These are phyloP conservation scores for Hippocampus barbouri DNA, from an alignment of 2,113 vertebrate species.

Conservation along the genomic window DNA sequence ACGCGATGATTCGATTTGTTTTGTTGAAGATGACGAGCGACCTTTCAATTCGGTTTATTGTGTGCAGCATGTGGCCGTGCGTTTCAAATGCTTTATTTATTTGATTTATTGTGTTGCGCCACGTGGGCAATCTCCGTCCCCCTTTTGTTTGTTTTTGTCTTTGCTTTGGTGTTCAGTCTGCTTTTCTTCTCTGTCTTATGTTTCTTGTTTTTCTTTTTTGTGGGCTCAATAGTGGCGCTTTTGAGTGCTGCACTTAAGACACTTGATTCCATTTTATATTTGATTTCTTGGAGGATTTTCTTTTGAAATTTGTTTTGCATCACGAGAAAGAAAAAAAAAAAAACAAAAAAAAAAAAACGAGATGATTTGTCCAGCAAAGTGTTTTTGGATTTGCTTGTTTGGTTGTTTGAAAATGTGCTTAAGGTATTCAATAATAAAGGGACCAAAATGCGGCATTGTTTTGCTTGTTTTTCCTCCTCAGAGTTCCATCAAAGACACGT, in stretches of 20 bases:
- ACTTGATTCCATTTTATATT: conserved; percentile 11
- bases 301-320: conserved; percentile 57
- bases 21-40: neutral
- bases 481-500: too few relatives aligned
- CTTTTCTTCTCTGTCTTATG: conserved; percentile 7
- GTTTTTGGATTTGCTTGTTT: conserved; percentile 73
- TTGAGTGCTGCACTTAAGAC: neutral
- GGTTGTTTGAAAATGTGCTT: conserved; percentile 77
- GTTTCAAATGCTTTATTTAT: neutral
- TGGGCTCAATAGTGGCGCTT: neutral
- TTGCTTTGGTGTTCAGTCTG: conserved; percentile 16
- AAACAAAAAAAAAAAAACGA: conserved; percentile 18
- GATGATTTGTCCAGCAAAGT: conserved; percentile 70
- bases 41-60: neutral
- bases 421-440: conserved; percentile 67
- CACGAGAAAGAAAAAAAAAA: conserved; percentile 37
- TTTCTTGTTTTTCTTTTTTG: neutral
- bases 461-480: neutral
- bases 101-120: neutral
- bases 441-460: conserved; percentile 71
- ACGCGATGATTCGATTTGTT: neutral
- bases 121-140: neutral
- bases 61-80: neutral
- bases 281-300: conserved; percentile 4
- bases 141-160: too few relatives aligned